phyloP scores from a whole-genome alignment of 1,140 invertebrate species.

The Drosophila arawakana region DNA sequence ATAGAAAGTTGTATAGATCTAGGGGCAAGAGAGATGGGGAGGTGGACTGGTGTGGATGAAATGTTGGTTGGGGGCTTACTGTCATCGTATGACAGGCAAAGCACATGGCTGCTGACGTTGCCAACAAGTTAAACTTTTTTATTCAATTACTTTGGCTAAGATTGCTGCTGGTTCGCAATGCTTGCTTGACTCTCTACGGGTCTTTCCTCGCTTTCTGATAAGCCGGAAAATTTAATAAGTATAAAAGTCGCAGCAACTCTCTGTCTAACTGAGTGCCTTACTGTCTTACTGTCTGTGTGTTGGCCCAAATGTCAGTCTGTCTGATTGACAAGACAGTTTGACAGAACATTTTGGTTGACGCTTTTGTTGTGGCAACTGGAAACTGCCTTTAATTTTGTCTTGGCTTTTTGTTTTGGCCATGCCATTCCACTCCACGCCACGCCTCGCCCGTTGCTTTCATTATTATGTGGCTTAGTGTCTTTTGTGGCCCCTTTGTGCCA shows the following conservation, averaged over 20 bases:
- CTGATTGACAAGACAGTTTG: conserved; percentile 49
- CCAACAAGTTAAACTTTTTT: conserved; percentile 67
- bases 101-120: conserved; percentile 61
- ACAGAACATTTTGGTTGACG: conserved; percentile 62
- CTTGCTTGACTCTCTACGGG: conserved; percentile 65
- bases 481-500: conserved; percentile 48
- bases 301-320: conserved; percentile 11
- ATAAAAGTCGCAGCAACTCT: conserved; percentile 42
- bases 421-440: background rate
- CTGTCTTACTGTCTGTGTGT: conserved; percentile 24
- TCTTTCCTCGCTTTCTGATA: conserved; percentile 57
- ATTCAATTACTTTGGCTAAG: conserved; percentile 79
- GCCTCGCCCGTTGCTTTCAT: conserved; percentile 32
- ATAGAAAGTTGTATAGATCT: background rate
- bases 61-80: conserved; percentile 19
- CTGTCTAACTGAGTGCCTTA: conserved; percentile 21
- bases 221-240: conserved; percentile 74
- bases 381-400: conserved; percentile 35
- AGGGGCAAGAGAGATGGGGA: background rate
- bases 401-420: conserved; percentile 33
- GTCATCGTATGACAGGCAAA: conserved; percentile 30
- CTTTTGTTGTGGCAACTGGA: conserved; percentile 18
- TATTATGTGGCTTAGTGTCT: conserved; percentile 52
- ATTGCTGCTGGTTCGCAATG: conserved; percentile 51
- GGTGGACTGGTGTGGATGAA: background rate